A percentile compares a stretch with the other conserved stretches of the same genome.
These are phyloP conservation scores for Camelus dromedarius DNA, from an alignment of 2,113 vertebrate species.

Conservation along the genomic window DNA sequence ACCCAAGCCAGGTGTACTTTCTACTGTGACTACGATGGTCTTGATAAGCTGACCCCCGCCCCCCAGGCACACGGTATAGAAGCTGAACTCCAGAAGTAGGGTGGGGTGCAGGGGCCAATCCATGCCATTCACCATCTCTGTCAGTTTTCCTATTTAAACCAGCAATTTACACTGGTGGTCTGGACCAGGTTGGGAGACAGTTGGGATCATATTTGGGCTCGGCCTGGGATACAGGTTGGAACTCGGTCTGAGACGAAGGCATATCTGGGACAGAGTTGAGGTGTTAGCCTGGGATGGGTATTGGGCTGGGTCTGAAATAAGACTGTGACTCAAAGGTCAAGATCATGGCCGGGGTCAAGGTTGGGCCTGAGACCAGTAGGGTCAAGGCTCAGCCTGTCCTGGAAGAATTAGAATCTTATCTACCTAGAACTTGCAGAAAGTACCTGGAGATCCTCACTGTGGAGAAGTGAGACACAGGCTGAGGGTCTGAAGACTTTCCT, in stretches of 20 bases:
- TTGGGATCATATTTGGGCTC: neutral
- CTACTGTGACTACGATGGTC: too few species aligned
- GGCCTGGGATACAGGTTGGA: neutral
- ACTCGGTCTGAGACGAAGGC: neutral
- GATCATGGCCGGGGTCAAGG: neutral
- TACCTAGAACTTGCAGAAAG: neutral
- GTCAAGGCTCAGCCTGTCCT: neutral
- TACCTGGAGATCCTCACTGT: neutral
- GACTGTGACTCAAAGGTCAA: neutral
- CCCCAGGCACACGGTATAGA: accelerated
- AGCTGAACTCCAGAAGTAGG: neutral
- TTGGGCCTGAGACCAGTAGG: neutral
- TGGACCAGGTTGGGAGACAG: neutral
- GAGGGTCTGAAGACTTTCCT: neutral
- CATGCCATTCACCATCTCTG: too few species aligned
- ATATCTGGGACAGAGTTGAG: neutral
- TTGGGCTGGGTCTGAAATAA: neutral
- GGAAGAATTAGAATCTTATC: neutral
- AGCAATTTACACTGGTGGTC: neutral
- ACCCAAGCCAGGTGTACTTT: neutral
- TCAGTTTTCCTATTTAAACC: neutral
- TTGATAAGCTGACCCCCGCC: neutral
- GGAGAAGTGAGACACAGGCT: neutral
- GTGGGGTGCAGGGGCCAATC: too few species aligned
- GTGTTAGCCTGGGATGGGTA: neutral